A percentile compares a stretch with the other conserved stretches of the same genome.
Conservation (phyloP, 1,140 invertebrate genomes). For the Rhopalosiphum maidis region DNA sequence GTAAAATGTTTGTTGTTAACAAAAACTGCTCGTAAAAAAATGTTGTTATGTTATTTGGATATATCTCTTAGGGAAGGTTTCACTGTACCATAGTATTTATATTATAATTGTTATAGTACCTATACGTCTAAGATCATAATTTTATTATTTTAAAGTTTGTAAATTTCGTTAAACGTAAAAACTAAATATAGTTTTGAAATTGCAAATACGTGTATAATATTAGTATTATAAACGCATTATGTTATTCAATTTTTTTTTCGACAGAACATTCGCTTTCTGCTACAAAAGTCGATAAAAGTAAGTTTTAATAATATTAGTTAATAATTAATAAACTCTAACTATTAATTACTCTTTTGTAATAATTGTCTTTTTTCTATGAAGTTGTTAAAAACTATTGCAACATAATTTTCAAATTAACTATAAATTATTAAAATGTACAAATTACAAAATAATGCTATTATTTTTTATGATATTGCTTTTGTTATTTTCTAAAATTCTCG, state of each 20-base stretch:
- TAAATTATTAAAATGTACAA: not conserved
- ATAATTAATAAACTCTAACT: not conserved
- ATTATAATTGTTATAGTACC: not conserved
- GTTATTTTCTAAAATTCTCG: too few species aligned
- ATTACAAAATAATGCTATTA: not conserved
- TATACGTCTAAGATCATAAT: not conserved
- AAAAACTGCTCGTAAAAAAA: not conserved
- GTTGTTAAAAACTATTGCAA: not conserved
- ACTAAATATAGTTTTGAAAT: not conserved
- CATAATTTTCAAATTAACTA: not conserved
- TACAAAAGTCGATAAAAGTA: too few species aligned
- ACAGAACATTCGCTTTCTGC: not conserved
- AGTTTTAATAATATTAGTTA: not conserved
- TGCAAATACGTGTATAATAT: not conserved
- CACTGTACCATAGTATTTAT: not conserved
- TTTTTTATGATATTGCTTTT: not conserved
- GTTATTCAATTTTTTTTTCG: not conserved
- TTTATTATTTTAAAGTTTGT: not conserved
- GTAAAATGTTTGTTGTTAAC: not conserved
- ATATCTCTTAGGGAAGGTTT: not conserved
- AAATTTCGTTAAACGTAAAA: not conserved
- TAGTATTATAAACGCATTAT: not conserved
- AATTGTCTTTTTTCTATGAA: not conserved
- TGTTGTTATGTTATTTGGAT: not conserved
- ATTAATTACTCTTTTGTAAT: not conserved